Evolutionary conservation across 2,113 vertebrate genomes (phyloP).

Genomic region (Nicator chloris): DNA sequence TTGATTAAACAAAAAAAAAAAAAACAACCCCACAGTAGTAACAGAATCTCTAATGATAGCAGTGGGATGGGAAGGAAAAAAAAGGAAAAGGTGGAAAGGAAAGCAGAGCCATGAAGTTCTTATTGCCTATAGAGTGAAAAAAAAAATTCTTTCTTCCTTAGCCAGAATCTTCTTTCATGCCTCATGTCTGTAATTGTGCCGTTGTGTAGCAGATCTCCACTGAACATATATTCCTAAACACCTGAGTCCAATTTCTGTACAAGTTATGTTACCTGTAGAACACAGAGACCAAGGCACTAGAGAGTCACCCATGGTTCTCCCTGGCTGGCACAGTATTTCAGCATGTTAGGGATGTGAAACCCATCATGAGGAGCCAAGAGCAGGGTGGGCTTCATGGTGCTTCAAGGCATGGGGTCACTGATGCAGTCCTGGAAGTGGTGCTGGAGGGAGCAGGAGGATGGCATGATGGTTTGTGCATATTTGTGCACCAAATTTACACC

Average conservation of each 20-base stretch:
- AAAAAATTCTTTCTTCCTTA: not conserved
- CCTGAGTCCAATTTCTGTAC: not conserved
- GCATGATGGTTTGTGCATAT: fast-evolving
- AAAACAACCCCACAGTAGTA: not conserved
- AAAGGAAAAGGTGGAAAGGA: not conserved
- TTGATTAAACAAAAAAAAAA: not conserved
- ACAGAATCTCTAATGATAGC: not conserved
- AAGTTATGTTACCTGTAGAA: not conserved
- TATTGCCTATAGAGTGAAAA: not conserved
- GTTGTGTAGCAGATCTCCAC: not conserved
- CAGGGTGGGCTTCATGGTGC: not conserved
- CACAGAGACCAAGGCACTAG: not conserved
- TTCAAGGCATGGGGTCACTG: not conserved
- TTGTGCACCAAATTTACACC: not conserved
- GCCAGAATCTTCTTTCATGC: not conserved
- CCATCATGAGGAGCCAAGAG: not conserved
- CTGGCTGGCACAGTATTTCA: not conserved
- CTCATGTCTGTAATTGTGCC: not conserved
- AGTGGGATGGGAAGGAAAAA: not conserved
- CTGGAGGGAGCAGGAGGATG: not conserved
- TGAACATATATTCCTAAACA: not conserved
- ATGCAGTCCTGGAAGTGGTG: not conserved
- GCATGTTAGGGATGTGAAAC: not conserved
- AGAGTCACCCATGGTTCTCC: not conserved
- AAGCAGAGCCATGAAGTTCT: not conserved